Evolutionary conservation across 2,113 vertebrate species (phyloP).

Genomic region (Elachura formosa): DNA sequence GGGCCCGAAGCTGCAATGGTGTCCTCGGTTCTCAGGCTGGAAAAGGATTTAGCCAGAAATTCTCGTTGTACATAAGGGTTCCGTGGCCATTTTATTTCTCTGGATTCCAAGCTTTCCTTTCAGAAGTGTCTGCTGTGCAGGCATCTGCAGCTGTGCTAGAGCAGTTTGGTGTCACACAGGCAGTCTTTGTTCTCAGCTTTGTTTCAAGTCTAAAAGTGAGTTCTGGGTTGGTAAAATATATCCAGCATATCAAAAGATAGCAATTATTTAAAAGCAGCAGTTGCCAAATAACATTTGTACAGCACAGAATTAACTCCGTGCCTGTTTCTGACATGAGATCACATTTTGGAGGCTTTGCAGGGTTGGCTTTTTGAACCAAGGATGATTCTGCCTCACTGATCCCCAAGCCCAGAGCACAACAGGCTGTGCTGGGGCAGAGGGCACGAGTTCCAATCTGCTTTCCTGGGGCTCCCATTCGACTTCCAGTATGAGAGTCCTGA

Average conservation of each 20-base stretch:
- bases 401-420: background rate
- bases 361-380: background rate
- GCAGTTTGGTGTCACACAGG: background rate
- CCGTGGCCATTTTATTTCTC: background rate
- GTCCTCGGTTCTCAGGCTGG: too few relatives aligned
- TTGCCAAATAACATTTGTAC: background rate
- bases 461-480: background rate
- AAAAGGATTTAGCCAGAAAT: background rate
- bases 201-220: constrained; percentile 5
- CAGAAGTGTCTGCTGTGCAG: background rate
- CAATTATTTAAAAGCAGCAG: constrained; percentile 12
- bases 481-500: background rate
- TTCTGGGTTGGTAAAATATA: background rate
- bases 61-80: background rate
- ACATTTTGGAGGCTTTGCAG: background rate
- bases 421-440: background rate
- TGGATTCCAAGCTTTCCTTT: background rate
- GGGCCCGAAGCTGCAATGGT: too few relatives aligned
- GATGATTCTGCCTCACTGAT: background rate
- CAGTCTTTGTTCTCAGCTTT: constrained; percentile 22
- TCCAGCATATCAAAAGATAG: background rate
- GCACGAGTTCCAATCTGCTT: background rate
- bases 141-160: constrained; percentile 28
- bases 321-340: background rate
- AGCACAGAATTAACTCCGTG: background rate